Evolutionary conservation across 2,113 vertebrate species (phyloP).

Genomic region (Neogale vison): DNA sequence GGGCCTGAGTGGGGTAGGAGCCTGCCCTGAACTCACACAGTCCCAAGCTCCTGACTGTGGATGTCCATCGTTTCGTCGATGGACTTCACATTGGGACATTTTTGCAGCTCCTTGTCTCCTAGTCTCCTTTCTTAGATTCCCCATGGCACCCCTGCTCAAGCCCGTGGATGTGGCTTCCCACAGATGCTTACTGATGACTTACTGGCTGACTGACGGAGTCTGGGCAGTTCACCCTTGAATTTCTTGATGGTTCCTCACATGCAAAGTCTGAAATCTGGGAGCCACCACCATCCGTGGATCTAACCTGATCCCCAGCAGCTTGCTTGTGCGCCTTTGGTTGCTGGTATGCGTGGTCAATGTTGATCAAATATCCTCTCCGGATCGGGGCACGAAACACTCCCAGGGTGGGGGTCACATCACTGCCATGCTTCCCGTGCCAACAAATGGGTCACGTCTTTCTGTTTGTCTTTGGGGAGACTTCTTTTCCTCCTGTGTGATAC

Average conservation of each 20-base stretch:
- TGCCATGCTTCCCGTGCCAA: not conserved
- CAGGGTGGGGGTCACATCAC: not conserved
- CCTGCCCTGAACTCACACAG: not conserved
- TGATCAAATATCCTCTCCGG: not conserved
- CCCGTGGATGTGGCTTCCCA: not conserved
- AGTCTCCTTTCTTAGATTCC: not conserved
- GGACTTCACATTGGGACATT: not conserved
- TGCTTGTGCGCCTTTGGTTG: not conserved
- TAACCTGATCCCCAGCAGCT: not conserved
- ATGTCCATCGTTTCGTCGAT: accelerated
- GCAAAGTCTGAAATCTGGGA: not conserved
- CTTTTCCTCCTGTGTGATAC: not conserved
- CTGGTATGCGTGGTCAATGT: not conserved
- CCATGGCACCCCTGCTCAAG: not conserved
- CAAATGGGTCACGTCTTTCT: not conserved
- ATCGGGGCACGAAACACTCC: not conserved
- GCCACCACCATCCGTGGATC: not conserved
- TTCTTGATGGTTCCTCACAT: not conserved
- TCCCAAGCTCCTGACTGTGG: not conserved
- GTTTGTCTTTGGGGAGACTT: not conserved
- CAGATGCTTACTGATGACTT: not conserved
- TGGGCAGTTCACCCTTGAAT: not conserved
- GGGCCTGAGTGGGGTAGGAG: not conserved
- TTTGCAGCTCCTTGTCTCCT: not conserved
- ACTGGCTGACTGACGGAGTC: accelerated